Percentiles rank a stretch among this genome's conserved stretches.
phyloP scores from a whole-genome alignment of 2,888 invertebrate genomes.

The Shargacucullia verbasci region DNA sequence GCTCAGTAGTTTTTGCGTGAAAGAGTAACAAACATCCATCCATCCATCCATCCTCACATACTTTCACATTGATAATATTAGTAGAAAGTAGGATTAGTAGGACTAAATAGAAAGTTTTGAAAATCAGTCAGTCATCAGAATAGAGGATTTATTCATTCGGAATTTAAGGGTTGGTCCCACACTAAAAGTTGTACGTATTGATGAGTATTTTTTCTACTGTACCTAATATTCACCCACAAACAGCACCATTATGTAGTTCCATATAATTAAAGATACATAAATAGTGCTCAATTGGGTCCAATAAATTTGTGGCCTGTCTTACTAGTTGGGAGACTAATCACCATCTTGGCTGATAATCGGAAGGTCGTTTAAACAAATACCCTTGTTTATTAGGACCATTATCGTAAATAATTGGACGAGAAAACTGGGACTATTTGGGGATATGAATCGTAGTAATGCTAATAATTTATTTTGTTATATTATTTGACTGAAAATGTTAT shows the following conservation, averaged over 20 bases:
- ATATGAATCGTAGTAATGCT: constrained; percentile 30
- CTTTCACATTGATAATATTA: too few species aligned
- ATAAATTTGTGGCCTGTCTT: constrained; percentile 44
- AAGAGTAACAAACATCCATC: too few species aligned
- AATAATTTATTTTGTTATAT: constrained; percentile 7
- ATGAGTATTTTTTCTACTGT: too few species aligned
- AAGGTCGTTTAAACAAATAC: constrained; percentile 54
- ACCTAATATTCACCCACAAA: not conserved
- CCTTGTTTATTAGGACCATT: constrained; percentile 54
- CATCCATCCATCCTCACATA: too few species aligned
- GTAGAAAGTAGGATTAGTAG: too few species aligned
- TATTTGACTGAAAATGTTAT: too few species aligned
- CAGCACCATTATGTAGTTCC: constrained; percentile 5
- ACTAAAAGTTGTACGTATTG: too few species aligned
- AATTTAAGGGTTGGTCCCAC: too few species aligned
- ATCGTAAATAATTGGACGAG: constrained; percentile 51
- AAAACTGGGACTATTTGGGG: constrained; percentile 26
- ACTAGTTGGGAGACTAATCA: constrained; percentile 44
- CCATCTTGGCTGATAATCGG: constrained; percentile 49
- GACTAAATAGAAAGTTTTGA: too few species aligned
- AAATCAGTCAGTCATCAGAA: too few species aligned
- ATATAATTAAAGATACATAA: constrained; percentile 44
- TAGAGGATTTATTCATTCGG: too few species aligned
- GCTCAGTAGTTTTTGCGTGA: too few species aligned
- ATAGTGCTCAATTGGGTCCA: constrained; percentile 35